A percentile compares a stretch with the other conserved stretches of the same genome.
Evolutionary conservation across 2,797 vertebrate genomes (phyloP).

Genomic region (Enteromius treurensis): DNA sequence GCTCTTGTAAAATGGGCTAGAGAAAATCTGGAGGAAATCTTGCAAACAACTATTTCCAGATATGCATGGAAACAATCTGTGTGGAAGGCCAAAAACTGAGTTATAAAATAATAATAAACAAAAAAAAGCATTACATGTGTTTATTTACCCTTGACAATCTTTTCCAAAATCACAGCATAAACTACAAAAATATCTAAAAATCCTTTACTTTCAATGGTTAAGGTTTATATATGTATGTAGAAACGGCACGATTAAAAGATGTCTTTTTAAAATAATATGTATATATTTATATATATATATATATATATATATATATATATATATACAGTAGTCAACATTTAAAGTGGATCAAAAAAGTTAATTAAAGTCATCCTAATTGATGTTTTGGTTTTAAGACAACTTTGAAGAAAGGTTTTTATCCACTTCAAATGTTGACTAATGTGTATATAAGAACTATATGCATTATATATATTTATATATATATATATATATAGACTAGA

Average conservation of each 20-base stretch:
- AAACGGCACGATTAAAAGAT: background rate
- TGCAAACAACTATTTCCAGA: slow-evolving; percentile 7
- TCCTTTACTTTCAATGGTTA: background rate
- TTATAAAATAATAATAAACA: background rate
- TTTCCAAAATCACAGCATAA: background rate
- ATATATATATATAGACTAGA: too few species aligned
- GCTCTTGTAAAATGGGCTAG: slow-evolving; percentile 17
- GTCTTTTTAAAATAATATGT: background rate
- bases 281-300: too few species aligned
- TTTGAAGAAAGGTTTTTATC: too few species aligned
- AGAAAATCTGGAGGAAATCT: slow-evolving; percentile 3
- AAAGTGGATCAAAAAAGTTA: too few species aligned
- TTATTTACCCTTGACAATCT: background rate
- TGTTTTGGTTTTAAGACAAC: too few species aligned
- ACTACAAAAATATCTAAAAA: background rate
- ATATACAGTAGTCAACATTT: too few species aligned
- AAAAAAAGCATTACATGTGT: background rate
- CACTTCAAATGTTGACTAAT: too few species aligned
- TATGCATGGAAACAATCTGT: background rate
- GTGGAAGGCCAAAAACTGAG: background rate
- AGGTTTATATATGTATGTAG: background rate
- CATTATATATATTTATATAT: too few species aligned
- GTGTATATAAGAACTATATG: too few species aligned
- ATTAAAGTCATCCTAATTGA: too few species aligned
- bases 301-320: too few species aligned